Conservation (phyloP, 1,140 invertebrate species). For the Drosophila athabasca region DNA sequence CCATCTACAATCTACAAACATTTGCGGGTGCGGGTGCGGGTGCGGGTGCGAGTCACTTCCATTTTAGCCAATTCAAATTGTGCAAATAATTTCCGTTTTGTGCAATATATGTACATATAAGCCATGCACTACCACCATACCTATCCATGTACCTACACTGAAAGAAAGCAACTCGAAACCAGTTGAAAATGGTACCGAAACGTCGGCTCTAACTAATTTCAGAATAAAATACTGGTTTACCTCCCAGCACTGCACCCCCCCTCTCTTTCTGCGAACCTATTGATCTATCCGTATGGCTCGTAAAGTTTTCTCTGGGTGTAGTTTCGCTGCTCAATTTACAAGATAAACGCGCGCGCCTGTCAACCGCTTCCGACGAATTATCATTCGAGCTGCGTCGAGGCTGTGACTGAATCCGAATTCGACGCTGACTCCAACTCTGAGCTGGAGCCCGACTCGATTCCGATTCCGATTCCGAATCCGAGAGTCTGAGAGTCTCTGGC, state of each 20-base stretch:
- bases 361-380: slow-evolving; percentile 77
- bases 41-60: slow-evolving; percentile 43
- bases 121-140: neutral
- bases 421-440: neutral
- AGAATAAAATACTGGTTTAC: slow-evolving; percentile 1
- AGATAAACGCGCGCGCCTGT: slow-evolving; percentile 77
- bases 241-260: slow-evolving; percentile 8
- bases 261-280: neutral
- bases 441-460: neutral
- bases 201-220: too few relatives aligned
- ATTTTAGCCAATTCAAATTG: slow-evolving; percentile 69
- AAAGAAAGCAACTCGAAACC: slow-evolving; percentile 1
- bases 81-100: slow-evolving; percentile 79
- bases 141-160: slow-evolving; percentile 32
- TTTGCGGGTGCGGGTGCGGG: too few relatives aligned
- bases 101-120: slow-evolving; percentile 6
- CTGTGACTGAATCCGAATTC: slow-evolving; percentile 20
- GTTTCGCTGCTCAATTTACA: slow-evolving; percentile 59
- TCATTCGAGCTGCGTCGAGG: slow-evolving; percentile 48
- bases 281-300: neutral
- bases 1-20: too few relatives aligned
- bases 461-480: too few relatives aligned
- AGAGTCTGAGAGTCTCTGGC: slow-evolving; percentile 17
- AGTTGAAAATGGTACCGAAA: too few relatives aligned
- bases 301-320: slow-evolving; percentile 50